Evolutionary conservation across 2,797 vertebrate species (phyloP).

Genomic region (Chelidonichthys spinosus): DNA sequence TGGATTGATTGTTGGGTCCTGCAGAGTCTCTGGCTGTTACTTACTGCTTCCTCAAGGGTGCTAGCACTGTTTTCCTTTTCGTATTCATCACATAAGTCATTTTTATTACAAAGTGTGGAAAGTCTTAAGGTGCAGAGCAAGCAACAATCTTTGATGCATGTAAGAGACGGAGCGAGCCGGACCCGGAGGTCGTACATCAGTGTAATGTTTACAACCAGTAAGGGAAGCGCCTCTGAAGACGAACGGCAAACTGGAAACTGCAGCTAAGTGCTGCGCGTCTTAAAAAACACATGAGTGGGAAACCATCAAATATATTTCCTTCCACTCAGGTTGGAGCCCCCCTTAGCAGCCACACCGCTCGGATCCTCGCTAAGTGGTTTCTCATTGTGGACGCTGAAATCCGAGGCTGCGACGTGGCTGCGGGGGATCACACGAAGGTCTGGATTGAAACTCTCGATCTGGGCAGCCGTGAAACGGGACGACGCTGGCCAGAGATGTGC

Average conservation of each 20-base stretch:
- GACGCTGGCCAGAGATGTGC: not conserved
- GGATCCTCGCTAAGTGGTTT: slow-evolving; percentile 55
- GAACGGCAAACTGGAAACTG: slow-evolving; percentile 6
- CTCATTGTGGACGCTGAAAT: slow-evolving; percentile 39
- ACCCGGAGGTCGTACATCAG: slow-evolving; percentile 41
- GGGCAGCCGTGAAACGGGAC: not conserved
- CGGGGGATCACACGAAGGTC: slow-evolving; percentile 52
- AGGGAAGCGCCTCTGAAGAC: slow-evolving; percentile 7
- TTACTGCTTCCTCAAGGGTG: slow-evolving; percentile 52
- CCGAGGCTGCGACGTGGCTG: slow-evolving; percentile 45
- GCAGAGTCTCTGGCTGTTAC: slow-evolving; percentile 33
- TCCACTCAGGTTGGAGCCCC: slow-evolving; percentile 42
- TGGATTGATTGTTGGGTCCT: slow-evolving; percentile 36
- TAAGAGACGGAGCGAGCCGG: slow-evolving; percentile 20
- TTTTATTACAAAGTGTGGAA: slow-evolving; percentile 63
- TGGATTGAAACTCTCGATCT: slow-evolving; percentile 26
- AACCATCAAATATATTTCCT: slow-evolving; percentile 24
- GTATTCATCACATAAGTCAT: slow-evolving; percentile 52
- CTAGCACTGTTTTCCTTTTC: slow-evolving; percentile 35
- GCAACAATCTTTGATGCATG: slow-evolving; percentile 39
- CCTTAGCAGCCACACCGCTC: slow-evolving; percentile 24
- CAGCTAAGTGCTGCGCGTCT: not conserved
- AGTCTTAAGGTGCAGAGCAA: slow-evolving; percentile 45
- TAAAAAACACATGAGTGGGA: slow-evolving; percentile 26
- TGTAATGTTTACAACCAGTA: slow-evolving; percentile 24